Base-by-base conservation (phyloP, 2,888 invertebrate genomes). In the Drosophila emarginata region DNA sequence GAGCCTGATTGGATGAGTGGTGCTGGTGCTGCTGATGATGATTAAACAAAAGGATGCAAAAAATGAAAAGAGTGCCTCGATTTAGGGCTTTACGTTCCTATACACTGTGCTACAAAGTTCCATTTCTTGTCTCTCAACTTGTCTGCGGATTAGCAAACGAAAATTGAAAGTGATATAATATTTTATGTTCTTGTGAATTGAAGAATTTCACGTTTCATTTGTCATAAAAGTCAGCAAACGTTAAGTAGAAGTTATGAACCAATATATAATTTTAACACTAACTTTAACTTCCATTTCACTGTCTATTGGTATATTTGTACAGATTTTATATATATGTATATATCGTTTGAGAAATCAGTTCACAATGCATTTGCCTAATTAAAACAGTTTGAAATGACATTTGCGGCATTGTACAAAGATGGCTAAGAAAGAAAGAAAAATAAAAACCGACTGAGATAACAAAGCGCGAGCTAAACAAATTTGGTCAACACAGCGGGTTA, bases 401-500 rank as follows among this genome's bases (percentile, higher is more conserved):
- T 72, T 66, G 69, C 14, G 18, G 39, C 61, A 37, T 45, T 28
- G 36, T 15, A 45, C 15, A 61, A 61, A 76, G n/a, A n/a, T n/a
- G 39, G 32, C 9, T 4, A 28, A 28, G 6, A 28, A 5, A n/a
- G n/a, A n/a, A n/a, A 28, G 6, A 28, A 0, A 28, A 28, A 32
- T 21, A 59, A 65, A 14, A 26, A 18, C 45, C 45, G 45, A 18
- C 15, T 21, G 12, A 18, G 58, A 53, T 28, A 59, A 52, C 59
- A 50, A 68, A 74, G 81, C 86, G 86, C 79, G 74, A 79, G 78
- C 67, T 87, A 74, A 88, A 82, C 78, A 79, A 82, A 83, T 86
- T 86, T 67, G 70, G 74, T 67, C 78, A 56, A 63, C 87, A n/a
- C 83, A 74, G 84, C 86, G 72, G 88, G 82, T 71, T 71, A 75